Evolutionary conservation across 2,113 vertebrate genomes (phyloP).

Genomic region (Peromyscus polionotus): DNA sequence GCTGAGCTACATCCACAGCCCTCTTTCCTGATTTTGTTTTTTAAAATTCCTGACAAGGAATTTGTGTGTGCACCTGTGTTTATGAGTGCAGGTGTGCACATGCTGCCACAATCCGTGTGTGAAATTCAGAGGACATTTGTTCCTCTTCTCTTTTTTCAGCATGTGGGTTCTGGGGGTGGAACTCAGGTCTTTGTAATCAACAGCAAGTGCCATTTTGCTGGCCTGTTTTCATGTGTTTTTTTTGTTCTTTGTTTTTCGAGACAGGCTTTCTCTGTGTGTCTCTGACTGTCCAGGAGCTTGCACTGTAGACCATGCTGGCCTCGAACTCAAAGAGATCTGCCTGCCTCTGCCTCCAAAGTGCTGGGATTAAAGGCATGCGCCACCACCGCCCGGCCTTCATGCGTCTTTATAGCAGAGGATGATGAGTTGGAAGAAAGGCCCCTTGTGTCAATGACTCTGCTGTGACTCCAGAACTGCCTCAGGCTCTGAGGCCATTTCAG

Average conservation of each 20-base stretch:
- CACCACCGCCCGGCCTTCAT: background rate
- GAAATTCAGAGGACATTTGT: background rate
- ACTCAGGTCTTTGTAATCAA: background rate
- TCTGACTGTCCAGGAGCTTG: no score
- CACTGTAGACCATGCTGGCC: no score
- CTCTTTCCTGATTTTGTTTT: background rate
- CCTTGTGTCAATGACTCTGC: background rate
- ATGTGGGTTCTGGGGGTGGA: background rate
- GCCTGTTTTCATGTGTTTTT: background rate
- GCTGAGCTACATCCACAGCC: no score
- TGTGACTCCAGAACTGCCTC: background rate
- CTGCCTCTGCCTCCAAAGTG: background rate
- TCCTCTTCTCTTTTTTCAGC: no score
- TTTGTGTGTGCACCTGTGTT: background rate
- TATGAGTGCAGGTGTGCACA: background rate
- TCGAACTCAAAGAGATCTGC: background rate
- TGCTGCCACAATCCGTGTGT: background rate
- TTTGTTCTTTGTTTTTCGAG: background rate
- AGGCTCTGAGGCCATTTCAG: background rate
- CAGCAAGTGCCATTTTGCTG: background rate
- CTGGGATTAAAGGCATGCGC: background rate
- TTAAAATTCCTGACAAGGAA: background rate
- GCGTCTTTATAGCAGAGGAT: background rate
- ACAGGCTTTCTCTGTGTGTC: background rate
- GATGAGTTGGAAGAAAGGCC: conserved; percentile 3